A percentile compares a stretch with the other conserved stretches of the same genome.
phyloP scores from a whole-genome alignment of 2,888 invertebrate genomes.

The Crepidodera aurea region DNA sequence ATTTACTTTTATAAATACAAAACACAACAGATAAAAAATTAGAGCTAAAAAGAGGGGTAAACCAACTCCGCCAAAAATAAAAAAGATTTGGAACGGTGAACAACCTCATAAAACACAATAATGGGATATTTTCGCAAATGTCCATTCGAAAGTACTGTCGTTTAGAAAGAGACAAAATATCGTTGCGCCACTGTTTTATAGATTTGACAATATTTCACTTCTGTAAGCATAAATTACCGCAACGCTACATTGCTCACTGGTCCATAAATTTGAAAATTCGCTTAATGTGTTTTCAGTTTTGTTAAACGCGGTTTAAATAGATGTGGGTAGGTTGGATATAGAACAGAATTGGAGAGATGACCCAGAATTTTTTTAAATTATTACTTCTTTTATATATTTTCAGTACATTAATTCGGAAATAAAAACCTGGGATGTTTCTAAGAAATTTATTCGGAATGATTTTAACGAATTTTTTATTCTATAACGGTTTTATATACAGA shows the following conservation, averaged over 20 bases:
- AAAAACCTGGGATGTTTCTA: too few species aligned
- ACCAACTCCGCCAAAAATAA: background rate
- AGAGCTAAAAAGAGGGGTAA: too few species aligned
- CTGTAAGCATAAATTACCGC: conserved; percentile 37
- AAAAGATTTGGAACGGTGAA: background rate
- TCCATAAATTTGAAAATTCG: conserved; percentile 47
- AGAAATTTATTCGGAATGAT: too few species aligned
- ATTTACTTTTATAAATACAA: too few species aligned
- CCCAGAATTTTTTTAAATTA: too few species aligned
- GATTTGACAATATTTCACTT: conserved; percentile 37
- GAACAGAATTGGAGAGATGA: too few species aligned
- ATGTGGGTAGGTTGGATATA: background rate
- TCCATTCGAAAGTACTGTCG: conserved; percentile 7
- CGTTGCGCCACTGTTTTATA: conserved; percentile 19
- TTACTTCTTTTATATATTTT: too few species aligned
- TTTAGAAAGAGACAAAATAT: conserved; percentile 14
- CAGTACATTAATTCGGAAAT: too few species aligned
- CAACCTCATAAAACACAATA: conserved; percentile 16
- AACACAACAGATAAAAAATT: too few species aligned
- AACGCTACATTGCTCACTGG: conserved; percentile 30
- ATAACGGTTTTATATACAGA: too few species aligned
- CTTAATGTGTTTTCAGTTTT: conserved; percentile 52
- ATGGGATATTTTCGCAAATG: conserved; percentile 20
- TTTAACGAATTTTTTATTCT: too few species aligned
- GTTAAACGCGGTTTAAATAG: conserved; percentile 28